Conservation (phyloP, 2,888 invertebrate species). For the Himalopsyche japonica region DNA sequence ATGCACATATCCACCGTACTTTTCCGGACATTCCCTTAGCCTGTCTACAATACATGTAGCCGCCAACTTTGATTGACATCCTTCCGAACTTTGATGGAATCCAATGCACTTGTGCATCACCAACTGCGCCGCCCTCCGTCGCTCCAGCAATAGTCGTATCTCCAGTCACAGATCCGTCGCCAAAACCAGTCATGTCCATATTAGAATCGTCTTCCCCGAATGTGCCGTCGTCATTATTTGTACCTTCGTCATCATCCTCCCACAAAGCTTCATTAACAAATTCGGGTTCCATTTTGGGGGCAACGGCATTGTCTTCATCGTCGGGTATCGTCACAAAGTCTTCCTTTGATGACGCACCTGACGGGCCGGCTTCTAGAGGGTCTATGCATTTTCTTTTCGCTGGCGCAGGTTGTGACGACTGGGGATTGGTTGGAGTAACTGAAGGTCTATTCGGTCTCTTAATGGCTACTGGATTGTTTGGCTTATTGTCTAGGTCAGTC, state of each 20-base stretch:
- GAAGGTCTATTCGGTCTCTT: conserved; percentile 69
- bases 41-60: too few relatives aligned
- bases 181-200: conserved; percentile 64
- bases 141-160: conserved; percentile 59
- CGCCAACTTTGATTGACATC: too few relatives aligned
- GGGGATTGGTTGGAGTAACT: conserved; percentile 64
- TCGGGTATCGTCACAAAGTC: conserved; percentile 61
- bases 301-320: conserved; percentile 61
- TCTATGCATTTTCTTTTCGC: conserved; percentile 63
- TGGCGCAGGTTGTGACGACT: conserved; percentile 63
- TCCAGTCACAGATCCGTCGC: conserved; percentile 56
- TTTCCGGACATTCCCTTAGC: too few relatives aligned
- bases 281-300: conserved; percentile 70
- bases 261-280: conserved; percentile 65
- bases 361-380: conserved; percentile 64
- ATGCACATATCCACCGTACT: too few relatives aligned
- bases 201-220: conserved; percentile 70
- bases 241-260: conserved; percentile 65
- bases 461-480: conserved; percentile 64
- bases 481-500: conserved; percentile 65
- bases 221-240: conserved; percentile 65
- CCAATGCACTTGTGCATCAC: conserved; percentile 63
- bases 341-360: conserved; percentile 58
- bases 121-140: conserved; percentile 58
- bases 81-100: too few relatives aligned